These are phyloP conservation scores for Alosa sapidissima DNA, from an alignment of 2,797 vertebrate species.

Conservation along the genomic window DNA sequence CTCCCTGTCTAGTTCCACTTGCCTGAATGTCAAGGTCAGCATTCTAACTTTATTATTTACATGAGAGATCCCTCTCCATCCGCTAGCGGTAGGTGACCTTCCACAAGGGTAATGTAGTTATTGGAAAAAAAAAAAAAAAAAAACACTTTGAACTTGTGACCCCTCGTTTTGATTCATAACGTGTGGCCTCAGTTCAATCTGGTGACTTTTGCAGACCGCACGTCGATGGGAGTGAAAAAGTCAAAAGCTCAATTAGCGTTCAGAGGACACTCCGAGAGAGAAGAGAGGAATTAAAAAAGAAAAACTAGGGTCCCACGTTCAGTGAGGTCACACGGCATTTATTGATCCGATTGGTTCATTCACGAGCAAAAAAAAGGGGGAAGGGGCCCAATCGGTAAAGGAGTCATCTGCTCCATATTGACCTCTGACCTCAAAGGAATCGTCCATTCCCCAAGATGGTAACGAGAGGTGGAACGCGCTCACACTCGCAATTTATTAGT, in stretches of 20 bases:
- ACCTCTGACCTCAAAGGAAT: neutral
- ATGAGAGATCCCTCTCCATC: constrained; percentile 17
- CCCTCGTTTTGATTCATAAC: neutral
- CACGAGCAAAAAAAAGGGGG: neutral
- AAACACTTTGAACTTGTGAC: neutral
- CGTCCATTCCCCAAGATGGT: neutral
- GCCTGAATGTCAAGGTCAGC: constrained; percentile 9
- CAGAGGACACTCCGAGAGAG: neutral
- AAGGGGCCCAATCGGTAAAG: neutral
- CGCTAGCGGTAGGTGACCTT: constrained; percentile 30
- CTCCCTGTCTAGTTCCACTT: neutral
- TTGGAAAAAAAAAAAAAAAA: neutral
- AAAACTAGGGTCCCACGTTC: neutral
- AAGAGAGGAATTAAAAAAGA: constrained; percentile 40
- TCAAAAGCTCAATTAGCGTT: neutral
- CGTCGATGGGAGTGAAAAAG: neutral
- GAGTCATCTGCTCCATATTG: neutral
- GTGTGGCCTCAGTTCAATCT: neutral
- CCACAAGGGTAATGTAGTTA: constrained; percentile 30
- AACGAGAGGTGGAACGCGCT: neutral
- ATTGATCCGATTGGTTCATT: neutral
- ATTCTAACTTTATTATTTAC: constrained; percentile 28
- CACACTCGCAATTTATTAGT: neutral
- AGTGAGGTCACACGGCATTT: neutral
- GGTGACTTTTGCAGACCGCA: neutral